These are phyloP conservation scores for Pteropus alecto DNA, from an alignment of 2,113 vertebrate species.

Conservation along the genomic window DNA sequence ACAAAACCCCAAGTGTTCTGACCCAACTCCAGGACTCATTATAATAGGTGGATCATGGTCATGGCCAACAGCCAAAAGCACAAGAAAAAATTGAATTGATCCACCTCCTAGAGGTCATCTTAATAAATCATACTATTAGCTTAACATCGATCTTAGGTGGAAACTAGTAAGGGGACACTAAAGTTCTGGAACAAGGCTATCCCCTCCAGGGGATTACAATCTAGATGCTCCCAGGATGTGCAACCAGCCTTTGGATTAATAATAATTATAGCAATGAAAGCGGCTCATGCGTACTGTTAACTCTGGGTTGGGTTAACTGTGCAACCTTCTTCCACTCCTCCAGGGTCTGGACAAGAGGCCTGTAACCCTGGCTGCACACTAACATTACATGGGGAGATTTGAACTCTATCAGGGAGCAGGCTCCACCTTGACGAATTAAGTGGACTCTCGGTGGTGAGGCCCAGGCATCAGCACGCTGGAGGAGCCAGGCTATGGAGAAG, in stretches of 20 bases:
- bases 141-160: background rate
- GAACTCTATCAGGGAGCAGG: background rate
- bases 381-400: background rate
- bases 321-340: background rate
- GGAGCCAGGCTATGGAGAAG: background rate
- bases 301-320: background rate
- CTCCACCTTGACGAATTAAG: background rate
- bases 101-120: background rate
- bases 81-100: background rate
- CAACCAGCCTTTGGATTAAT: background rate
- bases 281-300: rapidly evolving
- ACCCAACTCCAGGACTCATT: background rate
- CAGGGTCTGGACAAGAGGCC: background rate
- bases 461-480: background rate
- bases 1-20: background rate
- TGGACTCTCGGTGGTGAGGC: background rate
- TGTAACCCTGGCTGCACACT: background rate
- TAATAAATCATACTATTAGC: background rate
- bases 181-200: background rate
- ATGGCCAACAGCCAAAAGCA: background rate
- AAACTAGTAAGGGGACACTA: background rate
- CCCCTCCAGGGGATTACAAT: background rate
- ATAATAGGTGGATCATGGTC: background rate
- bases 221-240: background rate
- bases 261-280: background rate